Conservation (phyloP, 2,113 vertebrate species). For the Alethe diademata region DNA sequence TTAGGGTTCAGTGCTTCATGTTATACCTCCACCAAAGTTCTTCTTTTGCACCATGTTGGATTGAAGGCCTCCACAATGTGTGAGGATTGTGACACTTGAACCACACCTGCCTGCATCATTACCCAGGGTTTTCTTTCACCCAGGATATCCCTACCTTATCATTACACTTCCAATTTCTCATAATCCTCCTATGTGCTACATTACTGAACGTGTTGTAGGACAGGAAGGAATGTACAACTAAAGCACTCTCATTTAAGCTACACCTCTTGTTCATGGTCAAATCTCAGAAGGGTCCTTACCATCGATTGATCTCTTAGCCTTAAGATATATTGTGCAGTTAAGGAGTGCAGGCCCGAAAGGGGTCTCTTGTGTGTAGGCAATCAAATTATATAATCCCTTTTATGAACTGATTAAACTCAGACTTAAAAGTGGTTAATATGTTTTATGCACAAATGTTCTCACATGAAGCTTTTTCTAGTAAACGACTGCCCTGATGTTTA, state of each 20-base stretch:
- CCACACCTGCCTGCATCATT: not conserved
- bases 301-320: slow-evolving; percentile 5
- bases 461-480: not conserved
- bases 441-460: slow-evolving; percentile 3
- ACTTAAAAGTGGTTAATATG: slow-evolving; percentile 29
- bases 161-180: not conserved
- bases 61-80: not conserved
- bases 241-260: not conserved
- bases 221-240: not conserved
- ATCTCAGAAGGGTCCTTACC: slow-evolving; percentile 40
- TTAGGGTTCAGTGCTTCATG: not conserved
- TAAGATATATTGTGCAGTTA: slow-evolving; percentile 24
- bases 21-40: not conserved
- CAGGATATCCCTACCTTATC: not conserved
- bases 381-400: slow-evolving; percentile 40
- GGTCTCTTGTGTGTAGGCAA: slow-evolving; percentile 25
- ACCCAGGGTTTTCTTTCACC: not conserved
- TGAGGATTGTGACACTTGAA: not conserved
- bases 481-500: not conserved
- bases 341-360: not conserved
- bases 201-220: not conserved
- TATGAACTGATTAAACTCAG: slow-evolving; percentile 42
- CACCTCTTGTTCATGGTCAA: not conserved
- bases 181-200: not conserved
- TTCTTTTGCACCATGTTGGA: not conserved